Evolutionary conservation across 1,140 invertebrate genomes (phyloP).

Genomic region (Drosophila dunni): DNA sequence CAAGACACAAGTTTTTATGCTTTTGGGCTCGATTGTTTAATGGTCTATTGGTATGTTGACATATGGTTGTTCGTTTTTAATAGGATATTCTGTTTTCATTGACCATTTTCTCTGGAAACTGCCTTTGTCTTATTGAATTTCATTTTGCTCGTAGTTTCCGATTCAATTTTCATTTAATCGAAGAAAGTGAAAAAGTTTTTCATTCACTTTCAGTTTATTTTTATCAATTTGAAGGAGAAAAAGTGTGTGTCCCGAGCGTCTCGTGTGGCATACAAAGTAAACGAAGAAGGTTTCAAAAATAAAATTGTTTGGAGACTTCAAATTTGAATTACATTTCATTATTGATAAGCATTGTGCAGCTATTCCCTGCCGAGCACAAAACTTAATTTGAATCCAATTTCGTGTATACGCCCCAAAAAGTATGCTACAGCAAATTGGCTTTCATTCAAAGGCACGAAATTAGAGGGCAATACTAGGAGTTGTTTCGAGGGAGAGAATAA

Average conservation of each 20-base stretch:
- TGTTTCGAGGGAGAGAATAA: neutral
- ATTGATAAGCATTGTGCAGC: neutral
- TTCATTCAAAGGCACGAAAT: neutral
- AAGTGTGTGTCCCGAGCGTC: neutral
- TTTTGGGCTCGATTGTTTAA: constrained; percentile 39
- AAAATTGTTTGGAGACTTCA: neutral
- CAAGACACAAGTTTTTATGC: constrained; percentile 28
- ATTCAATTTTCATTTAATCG: constrained; percentile 8
- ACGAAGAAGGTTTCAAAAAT: neutral
- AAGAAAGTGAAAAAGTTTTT: constrained; percentile 12
- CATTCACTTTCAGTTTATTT: too few species aligned
- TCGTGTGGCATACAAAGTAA: neutral
- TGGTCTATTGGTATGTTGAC: constrained; percentile 59
- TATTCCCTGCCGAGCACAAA: neutral
- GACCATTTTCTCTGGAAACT: neutral
- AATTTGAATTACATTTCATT: neutral
- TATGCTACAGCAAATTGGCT: neutral
- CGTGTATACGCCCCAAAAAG: neutral
- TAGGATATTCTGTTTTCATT: constrained; percentile 50
- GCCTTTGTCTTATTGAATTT: constrained; percentile 3
- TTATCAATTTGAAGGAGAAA: too few species aligned
- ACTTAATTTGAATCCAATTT: constrained; percentile 3
- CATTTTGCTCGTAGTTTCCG: neutral
- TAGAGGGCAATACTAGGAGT: neutral
- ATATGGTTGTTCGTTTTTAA: constrained; percentile 71